Evolutionary conservation across 2,113 vertebrate genomes (phyloP), one percentile per base, ranked within the genome.

Genomic region (Theropithecus gelada): DNA sequence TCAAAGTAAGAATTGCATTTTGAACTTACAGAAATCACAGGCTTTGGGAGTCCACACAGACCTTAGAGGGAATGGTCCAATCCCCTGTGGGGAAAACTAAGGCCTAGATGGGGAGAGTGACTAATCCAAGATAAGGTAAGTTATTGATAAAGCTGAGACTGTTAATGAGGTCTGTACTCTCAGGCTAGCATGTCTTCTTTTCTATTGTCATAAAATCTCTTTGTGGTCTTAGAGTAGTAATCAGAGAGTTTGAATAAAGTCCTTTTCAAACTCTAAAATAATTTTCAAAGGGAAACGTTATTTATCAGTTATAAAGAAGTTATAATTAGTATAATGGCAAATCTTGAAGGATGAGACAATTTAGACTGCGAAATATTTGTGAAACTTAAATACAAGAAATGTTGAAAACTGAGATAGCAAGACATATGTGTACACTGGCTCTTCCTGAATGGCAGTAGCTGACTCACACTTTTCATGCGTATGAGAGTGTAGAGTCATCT

Each of bases 251-350:
- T 78, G 81, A 88, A 52, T 92, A 81, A 90, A 68, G 8, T 95
- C 35, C 75, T 64, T 97, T 94, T 97, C 27, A 59, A 90, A 88
- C 35, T 87, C 50, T 87, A 88, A 76, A 48, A 66, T 83, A 73
- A 83, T 97, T 95, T 97, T 30, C 38, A 90, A 88, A 93, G 20
- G 35, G 64, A 88, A 88, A 93, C 52, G 27, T 84, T 76, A 96
- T 85, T 94, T 16, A 70, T 59, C 22, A 83, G 88, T 96, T 88
- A 59, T 81, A 80, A 92, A 70, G 70, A 76, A 55, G 78, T 84
- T 91, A 73, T 95, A 91, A 94, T 96, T 92, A 96, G 92, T 59
- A 87, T 78, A 82, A 90, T 90, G 68, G 22, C 3, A 12, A 66
- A 76, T 73, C 57, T 94, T 94, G 25, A 96, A 95, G 68, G 80